These are phyloP conservation scores for Tribolium castaneum DNA, from an alignment of 1,140 invertebrate genomes.

Conservation along the genomic window DNA sequence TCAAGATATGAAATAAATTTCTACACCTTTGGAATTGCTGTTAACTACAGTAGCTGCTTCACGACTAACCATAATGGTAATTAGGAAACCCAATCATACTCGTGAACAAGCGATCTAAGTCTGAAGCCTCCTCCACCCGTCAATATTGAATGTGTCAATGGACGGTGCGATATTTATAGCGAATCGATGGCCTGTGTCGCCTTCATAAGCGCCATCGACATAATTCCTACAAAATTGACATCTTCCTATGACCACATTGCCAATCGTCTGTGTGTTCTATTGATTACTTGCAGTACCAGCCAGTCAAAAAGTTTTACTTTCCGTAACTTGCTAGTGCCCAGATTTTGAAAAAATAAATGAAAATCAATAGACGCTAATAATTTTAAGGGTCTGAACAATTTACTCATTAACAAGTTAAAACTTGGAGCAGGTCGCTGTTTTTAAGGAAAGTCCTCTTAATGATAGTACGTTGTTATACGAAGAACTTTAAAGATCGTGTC, in stretches of 20 bases:
- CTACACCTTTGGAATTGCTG: not conserved
- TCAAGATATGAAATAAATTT: no score
- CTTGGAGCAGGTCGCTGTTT: no score
- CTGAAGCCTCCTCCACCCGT: conserved; percentile 28
- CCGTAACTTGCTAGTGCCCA: no score
- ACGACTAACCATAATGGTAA: conserved; percentile 46
- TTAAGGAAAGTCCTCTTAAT: no score
- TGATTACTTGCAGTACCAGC: not conserved
- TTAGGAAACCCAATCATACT: conserved; percentile 51
- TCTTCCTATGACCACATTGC: conserved; percentile 19
- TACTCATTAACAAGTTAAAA: no score
- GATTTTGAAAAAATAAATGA: no score
- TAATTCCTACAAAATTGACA: conserved; percentile 26
- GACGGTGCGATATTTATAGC: conserved; percentile 53
- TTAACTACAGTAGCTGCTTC: conserved; percentile 15
- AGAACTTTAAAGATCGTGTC: no score
- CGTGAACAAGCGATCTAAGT: conserved; percentile 36
- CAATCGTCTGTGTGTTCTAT: conserved; percentile 11
- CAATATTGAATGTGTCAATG: conserved; percentile 49
- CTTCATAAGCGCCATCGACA: conserved; percentile 27
- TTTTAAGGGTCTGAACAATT: no score
- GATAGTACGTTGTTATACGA: no score
- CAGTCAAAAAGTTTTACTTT: no score
- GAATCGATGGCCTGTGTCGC: conserved; percentile 49
- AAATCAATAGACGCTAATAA: no score